Evolutionary conservation across 2,888 invertebrate species (phyloP).

Genomic region (Pristionchus maxplancki): DNA sequence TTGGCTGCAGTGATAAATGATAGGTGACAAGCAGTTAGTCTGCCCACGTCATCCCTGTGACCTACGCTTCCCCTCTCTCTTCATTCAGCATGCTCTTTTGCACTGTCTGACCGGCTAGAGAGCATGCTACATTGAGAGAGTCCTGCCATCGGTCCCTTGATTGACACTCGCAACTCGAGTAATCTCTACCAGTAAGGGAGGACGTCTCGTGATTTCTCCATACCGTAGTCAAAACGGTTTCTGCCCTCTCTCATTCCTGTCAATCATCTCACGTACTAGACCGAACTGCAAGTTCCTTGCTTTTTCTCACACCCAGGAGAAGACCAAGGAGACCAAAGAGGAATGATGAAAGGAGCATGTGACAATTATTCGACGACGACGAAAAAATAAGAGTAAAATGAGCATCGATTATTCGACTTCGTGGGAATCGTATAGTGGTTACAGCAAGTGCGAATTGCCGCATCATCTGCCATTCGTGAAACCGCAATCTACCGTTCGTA

Average conservation of each 20-base stretch:
- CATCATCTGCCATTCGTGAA: not conserved
- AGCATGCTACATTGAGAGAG: too few relatives aligned
- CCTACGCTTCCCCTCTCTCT: not conserved
- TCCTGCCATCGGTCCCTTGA: not conserved
- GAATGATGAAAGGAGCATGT: not conserved
- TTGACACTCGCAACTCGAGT: conserved; percentile 16
- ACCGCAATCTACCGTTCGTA: not conserved
- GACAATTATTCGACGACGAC: not conserved
- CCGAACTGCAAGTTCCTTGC: not conserved
- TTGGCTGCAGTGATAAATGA: not conserved
- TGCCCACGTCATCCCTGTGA: not conserved
- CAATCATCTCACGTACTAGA: not conserved
- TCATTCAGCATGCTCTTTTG: not conserved
- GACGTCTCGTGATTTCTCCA: not conserved
- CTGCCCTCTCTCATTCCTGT: not conserved
- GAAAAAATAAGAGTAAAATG: too few relatives aligned
- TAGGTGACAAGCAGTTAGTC: not conserved
- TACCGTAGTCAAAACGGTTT: conserved; percentile 15
- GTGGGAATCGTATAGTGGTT: not conserved
- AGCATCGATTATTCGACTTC: too few relatives aligned
- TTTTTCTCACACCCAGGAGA: not conserved
- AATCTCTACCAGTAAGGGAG: not conserved
- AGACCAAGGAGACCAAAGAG: not conserved
- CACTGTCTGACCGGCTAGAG: not conserved
- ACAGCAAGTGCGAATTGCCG: not conserved